A percentile compares a stretch with the other conserved stretches of the same genome.
Conservation (phyloP, 2,113 vertebrate species). For the Balaenoptera acutorostrata region DNA sequence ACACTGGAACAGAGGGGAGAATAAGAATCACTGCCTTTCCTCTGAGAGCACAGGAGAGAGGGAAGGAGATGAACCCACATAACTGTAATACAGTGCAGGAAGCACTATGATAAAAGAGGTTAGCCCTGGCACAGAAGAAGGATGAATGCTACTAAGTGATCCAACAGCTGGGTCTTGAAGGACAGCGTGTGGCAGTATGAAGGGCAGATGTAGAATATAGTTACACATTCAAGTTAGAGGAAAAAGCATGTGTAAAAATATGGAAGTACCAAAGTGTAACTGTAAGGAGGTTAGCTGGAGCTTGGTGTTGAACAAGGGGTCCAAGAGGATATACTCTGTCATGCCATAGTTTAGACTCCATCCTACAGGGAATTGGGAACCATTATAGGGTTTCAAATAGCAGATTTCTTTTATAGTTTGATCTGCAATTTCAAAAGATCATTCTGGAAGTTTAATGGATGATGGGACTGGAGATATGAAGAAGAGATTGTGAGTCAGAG, state of each 20-base stretch:
- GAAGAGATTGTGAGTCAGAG: not conserved
- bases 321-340: no score
- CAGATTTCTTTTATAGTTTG: not conserved
- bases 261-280: not conserved
- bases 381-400: not conserved
- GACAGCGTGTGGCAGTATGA: not conserved
- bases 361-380: not conserved
- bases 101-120: not conserved
- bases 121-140: not conserved
- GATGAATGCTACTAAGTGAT: not conserved
- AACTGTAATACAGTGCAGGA: not conserved
- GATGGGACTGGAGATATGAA: not conserved
- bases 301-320: not conserved
- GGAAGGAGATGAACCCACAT: accelerated
- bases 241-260: not conserved
- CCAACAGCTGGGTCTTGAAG: not conserved
- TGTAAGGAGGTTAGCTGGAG: not conserved
- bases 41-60: not conserved
- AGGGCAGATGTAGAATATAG: not conserved
- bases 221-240: not conserved
- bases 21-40: not conserved
- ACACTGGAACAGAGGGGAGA: not conserved
- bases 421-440: not conserved
- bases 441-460: not conserved
- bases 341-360: not conserved